phyloP scores from a whole-genome alignment of 2,113 vertebrate genomes.

The Orthonyx spaldingii region DNA sequence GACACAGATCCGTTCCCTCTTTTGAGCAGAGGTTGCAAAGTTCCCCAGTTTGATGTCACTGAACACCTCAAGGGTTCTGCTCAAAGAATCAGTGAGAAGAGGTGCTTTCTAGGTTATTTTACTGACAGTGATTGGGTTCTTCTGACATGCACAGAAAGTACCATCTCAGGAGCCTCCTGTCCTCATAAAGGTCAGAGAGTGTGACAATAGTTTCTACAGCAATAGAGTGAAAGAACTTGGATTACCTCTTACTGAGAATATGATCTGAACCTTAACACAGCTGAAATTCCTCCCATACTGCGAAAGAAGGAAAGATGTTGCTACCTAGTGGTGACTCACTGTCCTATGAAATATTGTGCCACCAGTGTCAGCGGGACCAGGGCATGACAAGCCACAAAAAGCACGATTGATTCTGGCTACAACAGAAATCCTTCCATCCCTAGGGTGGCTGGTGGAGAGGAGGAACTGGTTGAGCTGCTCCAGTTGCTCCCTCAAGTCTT shows the following conservation, averaged over 20 bases:
- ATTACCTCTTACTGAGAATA: not conserved
- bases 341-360: not conserved
- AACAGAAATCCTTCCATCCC: not conserved
- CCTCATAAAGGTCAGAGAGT: not conserved
- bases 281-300: not conserved
- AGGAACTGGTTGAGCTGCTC: not conserved
- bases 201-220: not conserved
- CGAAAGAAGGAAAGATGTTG: not conserved
- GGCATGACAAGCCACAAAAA: not conserved
- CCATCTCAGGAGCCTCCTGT: not conserved
- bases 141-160: not conserved
- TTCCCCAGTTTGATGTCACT: not conserved
- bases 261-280: not conserved
- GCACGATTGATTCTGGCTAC: not conserved
- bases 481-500: not conserved
- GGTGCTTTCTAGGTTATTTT: not conserved
- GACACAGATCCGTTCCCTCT: not conserved
- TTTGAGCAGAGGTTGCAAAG: not conserved
- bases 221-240: not conserved
- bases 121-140: not conserved
- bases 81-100: not conserved
- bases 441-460: not conserved
- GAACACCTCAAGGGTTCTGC: not conserved
- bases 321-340: not conserved
- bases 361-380: not conserved